Conservation (phyloP, 2,888 invertebrate genomes). For the Orthosia gracilis region DNA sequence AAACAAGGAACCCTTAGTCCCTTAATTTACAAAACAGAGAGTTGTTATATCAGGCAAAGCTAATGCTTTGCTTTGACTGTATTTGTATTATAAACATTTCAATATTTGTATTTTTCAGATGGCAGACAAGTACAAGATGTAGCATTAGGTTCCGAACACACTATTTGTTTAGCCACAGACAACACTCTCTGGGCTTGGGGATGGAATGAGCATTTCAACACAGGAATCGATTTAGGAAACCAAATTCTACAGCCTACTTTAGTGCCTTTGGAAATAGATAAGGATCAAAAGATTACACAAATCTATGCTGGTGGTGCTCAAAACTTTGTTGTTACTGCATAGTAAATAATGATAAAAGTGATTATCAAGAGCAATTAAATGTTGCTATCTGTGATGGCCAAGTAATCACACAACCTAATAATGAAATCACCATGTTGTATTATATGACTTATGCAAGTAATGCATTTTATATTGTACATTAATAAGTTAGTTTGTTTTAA, state of each 20-base stretch:
- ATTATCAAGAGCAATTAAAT: conserved; percentile 9
- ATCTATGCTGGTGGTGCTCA: conserved; percentile 87
- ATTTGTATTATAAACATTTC: neutral
- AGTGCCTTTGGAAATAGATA: conserved; percentile 74
- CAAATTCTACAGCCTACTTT: conserved; percentile 78
- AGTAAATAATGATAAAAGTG: conserved; percentile 34
- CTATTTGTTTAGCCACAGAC: conserved; percentile 92
- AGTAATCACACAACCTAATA: neutral
- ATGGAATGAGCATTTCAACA: conserved; percentile 97
- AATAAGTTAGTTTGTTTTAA: neutral
- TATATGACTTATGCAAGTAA: conserved; percentile 25
- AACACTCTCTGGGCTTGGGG: conserved; percentile 95
- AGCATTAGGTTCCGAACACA: conserved; percentile 95
- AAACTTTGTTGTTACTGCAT: conserved; percentile 82
- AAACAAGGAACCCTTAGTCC: too few relatives aligned
- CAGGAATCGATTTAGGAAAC: conserved; percentile 91
- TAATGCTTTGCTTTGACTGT: neutral
- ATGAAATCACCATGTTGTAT: conserved; percentile 14
- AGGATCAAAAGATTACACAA: conserved; percentile 72
- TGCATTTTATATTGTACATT: conserved; percentile 4
- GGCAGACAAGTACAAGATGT: conserved; percentile 89
- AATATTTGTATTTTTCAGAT: conserved; percentile 77
- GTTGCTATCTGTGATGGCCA: conserved; percentile 31
- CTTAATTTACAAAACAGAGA: too few relatives aligned
- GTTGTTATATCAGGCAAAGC: neutral